Conservation (phyloP, 2,797 vertebrate species). For the Kryptopterus vitreolus region DNA sequence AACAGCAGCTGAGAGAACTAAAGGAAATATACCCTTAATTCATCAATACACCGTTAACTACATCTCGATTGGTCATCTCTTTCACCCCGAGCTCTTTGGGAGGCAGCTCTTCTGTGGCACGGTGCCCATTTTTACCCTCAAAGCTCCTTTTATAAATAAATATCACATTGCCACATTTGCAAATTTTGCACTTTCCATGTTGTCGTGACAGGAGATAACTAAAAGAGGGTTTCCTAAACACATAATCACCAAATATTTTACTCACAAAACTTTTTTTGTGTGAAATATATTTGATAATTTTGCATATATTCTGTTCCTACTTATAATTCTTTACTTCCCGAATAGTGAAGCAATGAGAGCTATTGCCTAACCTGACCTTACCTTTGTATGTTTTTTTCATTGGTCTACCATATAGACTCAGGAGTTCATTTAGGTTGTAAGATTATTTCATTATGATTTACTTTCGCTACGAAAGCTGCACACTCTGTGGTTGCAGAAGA, state of each 20-base stretch:
- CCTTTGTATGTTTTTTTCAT: constrained; percentile 26
- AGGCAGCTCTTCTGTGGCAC: constrained; percentile 59
- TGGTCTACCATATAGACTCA: constrained; percentile 22
- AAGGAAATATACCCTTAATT: constrained; percentile 34
- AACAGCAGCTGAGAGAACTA: neutral
- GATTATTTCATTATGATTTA: constrained; percentile 52
- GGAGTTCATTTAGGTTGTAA: constrained; percentile 32
- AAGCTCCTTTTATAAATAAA: constrained; percentile 70
- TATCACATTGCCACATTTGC: constrained; percentile 67
- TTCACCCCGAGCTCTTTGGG: constrained; percentile 55
- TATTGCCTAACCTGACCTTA: constrained; percentile 24
- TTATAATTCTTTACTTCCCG: neutral
- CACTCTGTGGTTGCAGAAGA: constrained; percentile 48
- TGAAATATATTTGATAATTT: neutral
- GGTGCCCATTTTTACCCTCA: constrained; percentile 62
- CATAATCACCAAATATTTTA: neutral
- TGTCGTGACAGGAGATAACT: constrained; percentile 1
- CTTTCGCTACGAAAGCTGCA: constrained; percentile 28
- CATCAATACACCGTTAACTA: constrained; percentile 48
- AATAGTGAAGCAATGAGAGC: neutral
- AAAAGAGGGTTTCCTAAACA: neutral
- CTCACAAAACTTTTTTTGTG: neutral
- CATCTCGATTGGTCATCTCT: constrained; percentile 23
- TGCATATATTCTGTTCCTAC: neutral
- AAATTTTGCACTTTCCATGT: constrained; percentile 65